A percentile compares a stretch with the other conserved stretches of the same genome.
phyloP scores from a whole-genome alignment of 2,797 vertebrate genomes.

The Coregonus suidteri region DNA sequence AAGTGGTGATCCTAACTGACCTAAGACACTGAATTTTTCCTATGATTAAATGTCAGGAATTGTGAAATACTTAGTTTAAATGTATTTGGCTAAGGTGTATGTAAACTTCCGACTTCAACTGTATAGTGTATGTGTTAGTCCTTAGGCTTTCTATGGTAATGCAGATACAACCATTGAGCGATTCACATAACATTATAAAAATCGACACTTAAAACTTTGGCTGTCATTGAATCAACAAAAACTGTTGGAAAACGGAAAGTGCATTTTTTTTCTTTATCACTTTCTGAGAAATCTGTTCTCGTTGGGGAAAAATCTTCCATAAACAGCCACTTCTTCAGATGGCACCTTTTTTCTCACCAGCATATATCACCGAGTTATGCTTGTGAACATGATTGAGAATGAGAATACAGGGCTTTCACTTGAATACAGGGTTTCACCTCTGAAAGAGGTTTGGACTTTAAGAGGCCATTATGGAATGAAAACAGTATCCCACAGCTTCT shows the following conservation, averaged over 20 bases:
- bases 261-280: constrained; percentile 6
- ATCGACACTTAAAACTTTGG: constrained; percentile 31
- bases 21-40: no score
- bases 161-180: constrained; percentile 11
- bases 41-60: no score
- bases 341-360: not conserved
- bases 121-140: not conserved
- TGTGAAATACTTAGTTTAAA: no score
- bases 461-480: not conserved
- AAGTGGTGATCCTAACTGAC: no score
- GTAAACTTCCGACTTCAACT: no score
- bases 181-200: not conserved
- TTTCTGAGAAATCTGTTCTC: not conserved
- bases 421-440: not conserved
- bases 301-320: not conserved
- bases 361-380: not conserved
- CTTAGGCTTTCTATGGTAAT: constrained; percentile 28
- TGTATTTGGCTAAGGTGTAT: no score
- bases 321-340: not conserved
- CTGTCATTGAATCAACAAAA: constrained; percentile 25
- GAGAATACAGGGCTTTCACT: not conserved
- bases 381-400: not conserved
- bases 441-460: not conserved
- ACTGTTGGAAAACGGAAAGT: constrained; percentile 5
- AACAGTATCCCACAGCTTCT: not conserved